These are phyloP conservation scores for Columba livia DNA, from an alignment of 2,113 vertebrate species.

Conservation along the genomic window DNA sequence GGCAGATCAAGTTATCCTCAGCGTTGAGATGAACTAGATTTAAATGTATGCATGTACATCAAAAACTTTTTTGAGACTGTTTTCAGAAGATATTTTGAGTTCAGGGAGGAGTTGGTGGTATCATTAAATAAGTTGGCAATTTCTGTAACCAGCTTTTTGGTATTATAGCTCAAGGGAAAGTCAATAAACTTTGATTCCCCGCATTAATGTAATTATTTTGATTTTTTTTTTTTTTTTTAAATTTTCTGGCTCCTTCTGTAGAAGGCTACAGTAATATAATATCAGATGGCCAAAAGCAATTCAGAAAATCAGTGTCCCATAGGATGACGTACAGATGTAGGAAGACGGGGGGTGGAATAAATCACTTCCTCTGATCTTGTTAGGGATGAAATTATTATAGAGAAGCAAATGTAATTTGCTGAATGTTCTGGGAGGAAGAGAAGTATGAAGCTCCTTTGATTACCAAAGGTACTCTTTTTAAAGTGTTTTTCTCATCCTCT, in stretches of 20 bases:
- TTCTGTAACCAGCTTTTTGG: constrained; percentile 74
- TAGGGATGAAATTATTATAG: constrained; percentile 72
- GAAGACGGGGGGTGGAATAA: constrained; percentile 76
- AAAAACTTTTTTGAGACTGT: constrained; percentile 63
- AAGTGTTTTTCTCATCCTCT: neutral
- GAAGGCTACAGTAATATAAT: constrained; percentile 75
- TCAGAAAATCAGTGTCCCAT: constrained; percentile 73
- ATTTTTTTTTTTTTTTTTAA: constrained; percentile 54
- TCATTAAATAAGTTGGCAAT: constrained; percentile 76
- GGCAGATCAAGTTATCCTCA: neutral
- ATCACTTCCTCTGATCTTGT: constrained; percentile 80
- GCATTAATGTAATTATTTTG: constrained; percentile 82
- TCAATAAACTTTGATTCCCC: constrained; percentile 82
- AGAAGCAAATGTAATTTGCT: constrained; percentile 59
- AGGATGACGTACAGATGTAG: constrained; percentile 75
- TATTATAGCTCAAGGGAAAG: constrained; percentile 79
- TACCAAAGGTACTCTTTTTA: constrained; percentile 10
- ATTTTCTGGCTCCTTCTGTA: constrained; percentile 59
- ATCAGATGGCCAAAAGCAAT: constrained; percentile 82
- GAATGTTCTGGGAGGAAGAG: constrained; percentile 54
- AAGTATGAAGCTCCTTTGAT: constrained; percentile 37
- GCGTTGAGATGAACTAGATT: constrained; percentile 15
- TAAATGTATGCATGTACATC: constrained; percentile 27
- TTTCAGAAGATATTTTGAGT: constrained; percentile 72
- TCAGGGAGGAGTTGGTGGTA: constrained; percentile 52